Evolutionary conservation across 2,113 vertebrate genomes (phyloP), one percentile per base, ranked within the genome.

Genomic region (Mesembrinibis cayennensis): DNA sequence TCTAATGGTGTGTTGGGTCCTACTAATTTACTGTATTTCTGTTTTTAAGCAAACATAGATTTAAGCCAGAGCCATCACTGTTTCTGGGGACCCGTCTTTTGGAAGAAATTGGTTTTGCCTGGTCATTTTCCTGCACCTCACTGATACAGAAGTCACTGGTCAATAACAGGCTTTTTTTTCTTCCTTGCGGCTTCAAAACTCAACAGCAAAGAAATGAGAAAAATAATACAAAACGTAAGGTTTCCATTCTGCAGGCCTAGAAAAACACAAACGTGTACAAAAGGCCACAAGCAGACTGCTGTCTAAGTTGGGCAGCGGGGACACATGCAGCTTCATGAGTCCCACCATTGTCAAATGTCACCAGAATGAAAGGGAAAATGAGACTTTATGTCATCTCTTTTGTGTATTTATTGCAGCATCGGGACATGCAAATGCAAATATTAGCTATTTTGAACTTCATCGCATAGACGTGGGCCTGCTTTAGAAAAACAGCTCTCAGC

Each of bases 381-480:
- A 80, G 81, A 93, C 77, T 93, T 79, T 20, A 49, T 45, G 88
- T 84, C 74, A 71, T 87, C 79, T 72, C 89, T 87, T 94, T 65
- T 92, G 97, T 76, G n/a, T 62, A 74, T 92, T 93, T 94, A 91
- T 72, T 84, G 97, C 81, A 84, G 88, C 91, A 67, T 30, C 19
- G 13, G 95, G 97, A 93, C 49, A 53, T 45, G 86, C 85, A 96
- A 97, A 97, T 93, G 93, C 95, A 98, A 97, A 91, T 96, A 95
- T 59, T 79, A 59, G 82, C 96, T 96, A 95, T 95, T 98, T 97
- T 97, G 95, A 97, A 95, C 93, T 89, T 93, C 77, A 84, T 95
- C 95, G 84, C 80, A 70, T 25, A 86, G 95, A 92, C 4, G 0
- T 76, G 86, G 94, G 90, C 80, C 86, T 97, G 93, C 87, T 95